Evolutionary conservation across 1,140 invertebrate genomes (phyloP).

Genomic region (Hormaphis cornu): DNA sequence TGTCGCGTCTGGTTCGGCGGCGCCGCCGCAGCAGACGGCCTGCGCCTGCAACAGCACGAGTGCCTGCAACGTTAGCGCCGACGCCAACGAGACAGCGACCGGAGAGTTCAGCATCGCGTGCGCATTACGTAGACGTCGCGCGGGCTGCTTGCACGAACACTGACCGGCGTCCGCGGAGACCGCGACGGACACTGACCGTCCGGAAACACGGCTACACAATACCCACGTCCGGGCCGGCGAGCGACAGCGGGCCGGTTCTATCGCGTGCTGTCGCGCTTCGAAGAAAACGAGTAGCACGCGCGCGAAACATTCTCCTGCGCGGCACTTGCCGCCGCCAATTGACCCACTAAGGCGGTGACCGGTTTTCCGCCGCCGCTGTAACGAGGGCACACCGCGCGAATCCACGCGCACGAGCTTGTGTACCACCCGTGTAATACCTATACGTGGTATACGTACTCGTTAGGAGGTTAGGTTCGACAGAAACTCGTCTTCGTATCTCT

Average conservation of each 20-base stretch:
- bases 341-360: conserved; percentile 23
- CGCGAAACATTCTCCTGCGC: background rate
- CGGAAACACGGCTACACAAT: no score
- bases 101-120: no score
- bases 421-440: no score
- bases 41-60: no score
- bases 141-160: background rate
- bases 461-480: no score
- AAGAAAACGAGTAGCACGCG: background rate
- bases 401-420: no score
- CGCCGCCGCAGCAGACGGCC: no score
- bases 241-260: background rate
- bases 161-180: no score
- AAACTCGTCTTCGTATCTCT: no score
- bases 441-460: no score
- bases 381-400: background rate
- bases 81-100: background rate
- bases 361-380: background rate
- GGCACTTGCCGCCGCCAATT: background rate
- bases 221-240: background rate
- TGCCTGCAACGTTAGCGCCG: background rate
- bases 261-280: background rate
- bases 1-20: background rate
- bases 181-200: no score
- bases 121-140: background rate